Evolutionary conservation across 2,797 vertebrate species (phyloP).

Genomic region (Tadarida brasiliensis): DNA sequence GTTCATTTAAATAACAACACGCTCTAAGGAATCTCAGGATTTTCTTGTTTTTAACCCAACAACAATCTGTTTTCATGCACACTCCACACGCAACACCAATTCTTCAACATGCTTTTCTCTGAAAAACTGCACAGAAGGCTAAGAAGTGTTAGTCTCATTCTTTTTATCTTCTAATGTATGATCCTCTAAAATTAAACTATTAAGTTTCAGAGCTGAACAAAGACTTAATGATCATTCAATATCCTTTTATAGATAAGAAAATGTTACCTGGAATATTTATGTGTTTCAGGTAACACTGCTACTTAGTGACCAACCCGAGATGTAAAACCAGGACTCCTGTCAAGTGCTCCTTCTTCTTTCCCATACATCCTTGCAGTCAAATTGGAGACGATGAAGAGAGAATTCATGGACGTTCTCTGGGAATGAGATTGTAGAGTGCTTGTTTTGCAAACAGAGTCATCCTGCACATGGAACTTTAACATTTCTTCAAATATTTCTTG

Average conservation of each 20-base stretch:
- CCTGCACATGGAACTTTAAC: background rate
- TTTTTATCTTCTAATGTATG: background rate
- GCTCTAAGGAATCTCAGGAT: constrained; percentile 34
- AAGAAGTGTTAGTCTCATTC: background rate
- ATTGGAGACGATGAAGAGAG: background rate
- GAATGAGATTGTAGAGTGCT: background rate
- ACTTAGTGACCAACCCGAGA: background rate
- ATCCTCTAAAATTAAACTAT: constrained; percentile 13
- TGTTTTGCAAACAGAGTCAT: background rate
- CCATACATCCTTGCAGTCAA: background rate
- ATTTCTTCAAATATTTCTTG: background rate
- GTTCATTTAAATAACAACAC: constrained; percentile 61
- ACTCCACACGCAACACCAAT: background rate
- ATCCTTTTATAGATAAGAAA: background rate
- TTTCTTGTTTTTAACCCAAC: constrained; percentile 51
- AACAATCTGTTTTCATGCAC: constrained; percentile 37
- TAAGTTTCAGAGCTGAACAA: background rate
- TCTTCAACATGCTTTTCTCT: constrained; percentile 20
- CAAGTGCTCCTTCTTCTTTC: background rate
- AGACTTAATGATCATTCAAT: background rate
- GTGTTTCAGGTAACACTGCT: background rate
- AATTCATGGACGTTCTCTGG: background rate
- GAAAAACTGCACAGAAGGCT: background rate
- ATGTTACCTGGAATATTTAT: background rate
- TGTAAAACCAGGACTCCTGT: background rate